Base-by-base conservation (phyloP, 2,888 invertebrate species). In the Microplitis manilae region DNA sequence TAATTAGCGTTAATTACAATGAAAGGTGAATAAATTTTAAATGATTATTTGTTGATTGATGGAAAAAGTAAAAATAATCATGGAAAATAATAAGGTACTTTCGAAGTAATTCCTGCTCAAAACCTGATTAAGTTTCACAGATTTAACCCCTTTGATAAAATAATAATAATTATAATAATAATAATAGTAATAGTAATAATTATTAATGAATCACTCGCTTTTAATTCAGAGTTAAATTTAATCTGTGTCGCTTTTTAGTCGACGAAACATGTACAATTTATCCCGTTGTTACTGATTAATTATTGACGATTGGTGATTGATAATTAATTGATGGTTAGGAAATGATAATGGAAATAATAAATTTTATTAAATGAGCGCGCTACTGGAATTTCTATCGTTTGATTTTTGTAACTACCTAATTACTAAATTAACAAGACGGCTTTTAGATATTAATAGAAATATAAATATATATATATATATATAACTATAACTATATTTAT, bases 111-210 rank as follows among this genome's bases (percentile, higher is more conserved):
- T 83, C 83, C 81, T 81, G 84, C 85, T 82, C 84, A 83, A 84
- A 30, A 85, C 87, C 87, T 87, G 86, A 88, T 88, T 87, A 88
- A 88, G 88, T 88, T 88, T 86, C 80, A 88, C 88, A 88, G 86
- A 87, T 88, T 87, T 86, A 85, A 85, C 82, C 81, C 81, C 81
- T 79, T 79, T 77, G 75, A 77, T 38, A 67, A n/a, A 74, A 80
- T 80, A 78, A 81, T 79, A 70, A 61, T 69, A 17, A 59, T 40
- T 9, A 50, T 50, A 50, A 5, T 13, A 5, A 50, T 50, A 50
- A 13, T 13, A 50, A 50, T 50, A 13, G 50, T 50, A 50, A 50
- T 13, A 41, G 9, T 41, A 17, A 67, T 75, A 76, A 74, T 76
- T 76, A 50, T 41, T 59, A 70, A 70, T 70, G 15, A 62, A 62